Base-by-base conservation (phyloP, 2,797 vertebrate species). In the Aldrovandia affinis region DNA sequence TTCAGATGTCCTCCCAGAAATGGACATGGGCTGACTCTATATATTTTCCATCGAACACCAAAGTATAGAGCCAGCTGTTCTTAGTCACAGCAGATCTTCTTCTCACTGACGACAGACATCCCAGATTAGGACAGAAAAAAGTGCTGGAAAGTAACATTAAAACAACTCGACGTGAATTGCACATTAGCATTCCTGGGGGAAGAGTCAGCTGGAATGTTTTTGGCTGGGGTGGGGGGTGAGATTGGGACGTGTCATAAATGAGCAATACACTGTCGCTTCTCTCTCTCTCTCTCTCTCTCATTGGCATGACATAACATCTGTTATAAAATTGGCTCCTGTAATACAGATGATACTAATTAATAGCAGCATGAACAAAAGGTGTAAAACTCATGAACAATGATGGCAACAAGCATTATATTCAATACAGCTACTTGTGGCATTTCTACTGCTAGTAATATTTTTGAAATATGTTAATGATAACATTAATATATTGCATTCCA, bases 171-270 rank as follows among this genome's bases (percentile, higher is more conserved):
- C 63, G 18, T 70, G 30, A 70, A 36, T 36, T 70, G 68, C 30
- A 70, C 68, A 70, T 70, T 70, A 70, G 15, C 68, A 70, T 70
- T 70, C 68, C 68, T 33, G 33, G 33, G 5, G n/a, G 68, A 18
- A 20, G 68, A 70, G 68, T 70, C 33, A 36, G 30, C 68, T 70
- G 68, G 30, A 36, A 70, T 36, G 33, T 15, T 36, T 70, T 39
- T 70, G 68, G 68, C 33, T 39, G 33, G 68, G 33, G 68, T 70
- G 36, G 68, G 36, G 68, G 68, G 39, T 36, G 33, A 33, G 33
- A 70, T 39, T 70, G 68, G 68, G 30, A 39, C 68, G 15, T 70
- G 68, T 70, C 68, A 39, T 70, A 70, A 70, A 70, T 70, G 63
- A 65, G 18, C 4, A 39, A 33, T 15, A 14, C 63, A 33, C 63